phyloP scores from a whole-genome alignment of 2,113 vertebrate species.

The Mugil cephalus region DNA sequence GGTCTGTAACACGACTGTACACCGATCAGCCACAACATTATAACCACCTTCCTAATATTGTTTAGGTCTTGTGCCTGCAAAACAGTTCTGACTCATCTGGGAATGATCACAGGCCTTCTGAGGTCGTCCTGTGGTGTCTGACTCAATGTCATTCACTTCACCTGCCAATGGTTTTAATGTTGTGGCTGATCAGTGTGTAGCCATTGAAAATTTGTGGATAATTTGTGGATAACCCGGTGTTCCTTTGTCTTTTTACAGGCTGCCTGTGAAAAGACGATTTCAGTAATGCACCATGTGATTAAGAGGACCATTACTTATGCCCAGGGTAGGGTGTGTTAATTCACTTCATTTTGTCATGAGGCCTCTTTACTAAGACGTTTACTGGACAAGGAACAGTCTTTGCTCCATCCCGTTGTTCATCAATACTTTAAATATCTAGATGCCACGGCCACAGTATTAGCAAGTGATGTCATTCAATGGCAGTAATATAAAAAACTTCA shows the following conservation, averaged over 20 bases:
- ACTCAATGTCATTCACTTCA: too few species aligned
- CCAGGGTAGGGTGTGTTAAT: constrained; percentile 82
- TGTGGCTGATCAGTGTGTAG: too few species aligned
- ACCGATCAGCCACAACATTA: too few species aligned
- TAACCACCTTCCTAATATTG: too few species aligned
- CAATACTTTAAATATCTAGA: neutral
- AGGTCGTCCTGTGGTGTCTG: too few species aligned
- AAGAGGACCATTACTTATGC: constrained; percentile 92
- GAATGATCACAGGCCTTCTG: too few species aligned
- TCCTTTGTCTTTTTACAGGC: constrained; percentile 78
- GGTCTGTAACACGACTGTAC: constrained; percentile 75
- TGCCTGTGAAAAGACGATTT: constrained; percentile 97
- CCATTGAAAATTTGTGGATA: neutral
- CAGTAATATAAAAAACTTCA: too few species aligned
- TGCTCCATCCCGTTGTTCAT: constrained; percentile 11
- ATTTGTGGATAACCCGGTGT: neutral
- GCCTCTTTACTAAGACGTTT: constrained; percentile 10
- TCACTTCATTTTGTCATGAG: neutral
- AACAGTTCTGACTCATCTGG: too few species aligned
- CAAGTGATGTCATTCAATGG: too few species aligned
- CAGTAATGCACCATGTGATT: constrained; percentile 96
- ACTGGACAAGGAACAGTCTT: neutral
- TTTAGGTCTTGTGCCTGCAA: too few species aligned
- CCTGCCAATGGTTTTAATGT: too few species aligned
- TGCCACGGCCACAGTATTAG: too few species aligned